Base-by-base conservation (phyloP, 2,888 invertebrate species). In the Chydorus sphaericus region DNA sequence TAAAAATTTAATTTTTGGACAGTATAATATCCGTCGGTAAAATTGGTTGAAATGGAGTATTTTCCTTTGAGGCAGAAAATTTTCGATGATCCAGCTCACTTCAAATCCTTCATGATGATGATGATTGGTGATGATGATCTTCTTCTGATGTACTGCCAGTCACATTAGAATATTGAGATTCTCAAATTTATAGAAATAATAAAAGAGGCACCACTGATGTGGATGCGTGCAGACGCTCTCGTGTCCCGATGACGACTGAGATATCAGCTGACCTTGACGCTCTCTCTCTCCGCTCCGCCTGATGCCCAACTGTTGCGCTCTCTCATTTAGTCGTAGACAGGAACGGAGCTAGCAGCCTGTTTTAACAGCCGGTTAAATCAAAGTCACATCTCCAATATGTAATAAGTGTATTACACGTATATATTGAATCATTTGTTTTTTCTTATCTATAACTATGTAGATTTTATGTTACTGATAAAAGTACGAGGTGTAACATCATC, bases 251-350 rank as follows among this genome's bases (percentile, higher is more conserved):
- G 44, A 28, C 44, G 44, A 44, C 44, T 44, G 18, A 44, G 26
- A n/a, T n/a, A n/a, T n/a, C n/a, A n/a, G n/a, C 44, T 44, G 44
- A 44, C 44, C 44, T 44, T 44, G 44, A 44, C 26, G 23, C 44
- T 26, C 7, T 10, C 4, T n/a, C n/a, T n/a, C n/a, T n/a, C n/a
- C n/a, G n/a, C n/a, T n/a, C n/a, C n/a, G n/a, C n/a, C n/a, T n/a
- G n/a, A n/a, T n/a, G n/a, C n/a, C n/a, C n/a, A n/a, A n/a, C n/a
- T n/a, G n/a, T n/a, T n/a, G n/a, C n/a, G n/a, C n/a, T n/a, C n/a
- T n/a, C n/a, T n/a, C n/a, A n/a, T n/a, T n/a, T n/a, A n/a, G n/a
- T n/a, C n/a, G n/a, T n/a, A n/a, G n/a, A n/a, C n/a, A n/a, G n/a
- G n/a, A n/a, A n/a, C n/a, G n/a, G n/a, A n/a, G n/a, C n/a, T n/a